Evolutionary conservation across 1,140 invertebrate genomes (phyloP).

Genomic region (Zaprionus vittiger): DNA sequence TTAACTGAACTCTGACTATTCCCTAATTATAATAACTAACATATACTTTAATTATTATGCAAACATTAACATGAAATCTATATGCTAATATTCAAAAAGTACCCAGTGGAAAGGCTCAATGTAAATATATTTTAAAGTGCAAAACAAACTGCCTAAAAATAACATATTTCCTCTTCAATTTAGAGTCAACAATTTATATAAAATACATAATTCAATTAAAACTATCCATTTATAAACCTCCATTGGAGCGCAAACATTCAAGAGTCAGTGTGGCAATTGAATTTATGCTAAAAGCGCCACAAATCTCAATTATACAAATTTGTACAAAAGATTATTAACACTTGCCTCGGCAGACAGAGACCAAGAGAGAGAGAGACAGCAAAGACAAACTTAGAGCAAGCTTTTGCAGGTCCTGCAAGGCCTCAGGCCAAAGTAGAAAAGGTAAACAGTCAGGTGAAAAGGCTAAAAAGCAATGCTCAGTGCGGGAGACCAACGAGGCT

Average conservation of each 20-base stretch:
- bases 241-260: neutral
- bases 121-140: neutral
- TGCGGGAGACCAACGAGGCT: neutral
- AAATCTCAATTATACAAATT: slow-evolving; percentile 59
- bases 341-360: slow-evolving; percentile 23
- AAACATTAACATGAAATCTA: too few species aligned
- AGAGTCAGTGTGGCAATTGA: slow-evolving; percentile 15
- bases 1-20: too few species aligned
- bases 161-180: too few species aligned
- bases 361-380: neutral
- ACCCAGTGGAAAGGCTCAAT: too few species aligned
- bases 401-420: slow-evolving; percentile 12
- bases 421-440: neutral
- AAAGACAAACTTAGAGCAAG: neutral
- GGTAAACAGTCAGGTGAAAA: neutral
- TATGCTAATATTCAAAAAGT: too few species aligned
- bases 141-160: neutral
- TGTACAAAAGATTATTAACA: slow-evolving; percentile 58
- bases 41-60: too few species aligned
- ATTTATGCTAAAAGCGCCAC: slow-evolving; percentile 35
- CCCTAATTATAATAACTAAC: too few species aligned
- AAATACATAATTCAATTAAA: neutral
- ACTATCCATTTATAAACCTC: neutral
- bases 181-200: neutral
- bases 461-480: neutral